Conservation (phyloP, 2,888 invertebrate species). For the Chrysotoxum bicinctum region DNA sequence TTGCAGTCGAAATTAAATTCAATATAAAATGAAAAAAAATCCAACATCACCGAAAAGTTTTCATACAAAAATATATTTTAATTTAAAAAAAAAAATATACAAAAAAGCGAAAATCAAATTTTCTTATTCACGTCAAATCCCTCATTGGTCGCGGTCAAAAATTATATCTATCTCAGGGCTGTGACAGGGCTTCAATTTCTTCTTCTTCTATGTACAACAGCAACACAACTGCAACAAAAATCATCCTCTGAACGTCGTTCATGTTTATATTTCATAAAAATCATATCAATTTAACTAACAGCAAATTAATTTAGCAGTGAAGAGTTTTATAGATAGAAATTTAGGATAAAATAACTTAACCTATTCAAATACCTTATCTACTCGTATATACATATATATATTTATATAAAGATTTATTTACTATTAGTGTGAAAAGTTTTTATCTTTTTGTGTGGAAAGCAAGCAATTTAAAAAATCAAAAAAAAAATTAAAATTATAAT, state of each 20-base stretch:
- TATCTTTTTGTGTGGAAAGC: conserved; percentile 59
- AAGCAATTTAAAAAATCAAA: conserved; percentile 62
- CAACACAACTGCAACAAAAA: neutral
- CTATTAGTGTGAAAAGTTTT: conserved; percentile 50
- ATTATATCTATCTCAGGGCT: neutral
- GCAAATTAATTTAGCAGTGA: neutral
- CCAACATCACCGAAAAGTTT: conserved; percentile 41
- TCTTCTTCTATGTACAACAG: neutral
- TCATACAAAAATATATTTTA: conserved; percentile 71
- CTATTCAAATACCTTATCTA: conserved; percentile 9
- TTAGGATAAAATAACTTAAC: conserved; percentile 28
- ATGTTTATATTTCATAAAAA: conserved; percentile 24
- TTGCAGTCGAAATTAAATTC: conserved; percentile 36
- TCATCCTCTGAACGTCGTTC: neutral
- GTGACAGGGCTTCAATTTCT: conserved; percentile 2
- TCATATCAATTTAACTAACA: conserved; percentile 6
- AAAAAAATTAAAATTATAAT: conserved; percentile 25
- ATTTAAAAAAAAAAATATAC: conserved; percentile 37
- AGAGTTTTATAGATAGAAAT: conserved; percentile 7
- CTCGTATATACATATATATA: conserved; percentile 6
- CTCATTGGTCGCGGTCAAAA: conserved; percentile 1
- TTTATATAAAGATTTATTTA: conserved; percentile 24
- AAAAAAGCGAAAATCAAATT: conserved; percentile 35
- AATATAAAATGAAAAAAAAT: conserved; percentile 50
- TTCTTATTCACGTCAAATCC: conserved; percentile 50